phyloP scores from a whole-genome alignment of 2,113 vertebrate species.

The Erythrolamprus reginae region DNA sequence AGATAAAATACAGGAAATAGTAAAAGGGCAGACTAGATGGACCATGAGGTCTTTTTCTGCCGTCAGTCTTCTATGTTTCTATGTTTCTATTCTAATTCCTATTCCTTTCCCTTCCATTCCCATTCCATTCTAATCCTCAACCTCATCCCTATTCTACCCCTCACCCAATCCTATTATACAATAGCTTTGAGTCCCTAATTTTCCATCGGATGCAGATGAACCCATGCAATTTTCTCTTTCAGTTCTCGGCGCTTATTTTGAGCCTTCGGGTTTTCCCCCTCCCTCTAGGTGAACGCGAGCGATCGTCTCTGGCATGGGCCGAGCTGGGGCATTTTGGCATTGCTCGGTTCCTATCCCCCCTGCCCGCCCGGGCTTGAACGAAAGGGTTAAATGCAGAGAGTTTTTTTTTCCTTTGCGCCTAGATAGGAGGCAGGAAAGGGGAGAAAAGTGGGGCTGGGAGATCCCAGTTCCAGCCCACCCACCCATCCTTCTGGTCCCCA shows the following conservation, averaged over 20 bases:
- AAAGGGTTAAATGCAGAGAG: background rate
- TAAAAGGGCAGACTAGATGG: no score
- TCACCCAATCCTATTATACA: no score
- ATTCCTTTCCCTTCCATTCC: no score
- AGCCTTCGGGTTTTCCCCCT: background rate
- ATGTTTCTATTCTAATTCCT: no score
- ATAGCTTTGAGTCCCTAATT: background rate
- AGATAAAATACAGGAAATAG: no score
- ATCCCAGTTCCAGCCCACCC: background rate
- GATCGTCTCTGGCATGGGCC: background rate
- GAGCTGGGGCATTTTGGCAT: background rate
- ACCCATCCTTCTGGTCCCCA: background rate
- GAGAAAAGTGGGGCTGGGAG: no score
- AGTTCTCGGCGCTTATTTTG: background rate
- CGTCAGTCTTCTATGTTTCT: no score
- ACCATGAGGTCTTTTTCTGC: no score
- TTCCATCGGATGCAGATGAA: background rate
- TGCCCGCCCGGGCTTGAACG: background rate
- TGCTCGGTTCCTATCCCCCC: background rate
- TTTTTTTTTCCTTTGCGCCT: background rate
- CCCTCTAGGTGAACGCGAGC: background rate
- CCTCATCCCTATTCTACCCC: no score
- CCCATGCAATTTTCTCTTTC: background rate
- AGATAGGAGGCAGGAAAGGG: background rate
- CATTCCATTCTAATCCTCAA: no score